A percentile compares a stretch with the other conserved stretches of the same genome.
These are phyloP conservation scores for Taphrorychus bicolor DNA, from an alignment of 2,888 invertebrate species.

Conservation along the genomic window DNA sequence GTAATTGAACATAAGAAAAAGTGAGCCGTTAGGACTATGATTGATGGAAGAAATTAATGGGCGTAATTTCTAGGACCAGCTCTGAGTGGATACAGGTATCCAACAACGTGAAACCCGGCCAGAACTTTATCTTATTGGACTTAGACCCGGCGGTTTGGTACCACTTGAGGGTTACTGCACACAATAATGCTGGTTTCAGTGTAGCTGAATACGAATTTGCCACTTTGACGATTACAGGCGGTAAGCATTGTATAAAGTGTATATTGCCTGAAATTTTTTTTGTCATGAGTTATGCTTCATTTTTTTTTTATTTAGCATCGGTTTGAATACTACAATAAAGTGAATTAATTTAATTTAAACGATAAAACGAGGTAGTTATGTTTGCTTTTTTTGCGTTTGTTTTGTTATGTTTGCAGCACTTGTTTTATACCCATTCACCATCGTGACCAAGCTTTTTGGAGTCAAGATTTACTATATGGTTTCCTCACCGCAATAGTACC, in stretches of 20 bases:
- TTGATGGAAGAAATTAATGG: not conserved
- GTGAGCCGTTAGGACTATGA: constrained; percentile 61
- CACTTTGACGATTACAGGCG: constrained; percentile 92
- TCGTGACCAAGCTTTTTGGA: constrained; percentile 41
- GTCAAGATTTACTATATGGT: constrained; percentile 35
- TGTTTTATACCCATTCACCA: constrained; percentile 46
- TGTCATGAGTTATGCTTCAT: constrained; percentile 5
- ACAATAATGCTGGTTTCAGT: constrained; percentile 95
- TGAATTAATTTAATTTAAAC: too few species aligned
- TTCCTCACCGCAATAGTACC: constrained; percentile 58
- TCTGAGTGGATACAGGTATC: constrained; percentile 94
- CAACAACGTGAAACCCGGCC: constrained; percentile 89
- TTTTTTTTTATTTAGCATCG: constrained; percentile 17
- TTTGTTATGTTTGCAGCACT: constrained; percentile 47
- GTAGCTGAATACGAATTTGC: constrained; percentile 96
- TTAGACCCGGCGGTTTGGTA: constrained; percentile 95
- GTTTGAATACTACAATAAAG: too few species aligned
- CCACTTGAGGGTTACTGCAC: constrained; percentile 87
- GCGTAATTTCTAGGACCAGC: constrained; percentile 67
- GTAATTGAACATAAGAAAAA: constrained; percentile 94
- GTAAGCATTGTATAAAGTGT: constrained; percentile 63
- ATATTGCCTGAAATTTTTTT: constrained; percentile 8
- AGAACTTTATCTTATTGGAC: constrained; percentile 90
- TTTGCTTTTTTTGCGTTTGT: constrained; percentile 28
- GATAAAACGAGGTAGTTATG: too few species aligned